Conservation (phyloP, 2,797 vertebrate species). For the Crotalus adamanteus region DNA sequence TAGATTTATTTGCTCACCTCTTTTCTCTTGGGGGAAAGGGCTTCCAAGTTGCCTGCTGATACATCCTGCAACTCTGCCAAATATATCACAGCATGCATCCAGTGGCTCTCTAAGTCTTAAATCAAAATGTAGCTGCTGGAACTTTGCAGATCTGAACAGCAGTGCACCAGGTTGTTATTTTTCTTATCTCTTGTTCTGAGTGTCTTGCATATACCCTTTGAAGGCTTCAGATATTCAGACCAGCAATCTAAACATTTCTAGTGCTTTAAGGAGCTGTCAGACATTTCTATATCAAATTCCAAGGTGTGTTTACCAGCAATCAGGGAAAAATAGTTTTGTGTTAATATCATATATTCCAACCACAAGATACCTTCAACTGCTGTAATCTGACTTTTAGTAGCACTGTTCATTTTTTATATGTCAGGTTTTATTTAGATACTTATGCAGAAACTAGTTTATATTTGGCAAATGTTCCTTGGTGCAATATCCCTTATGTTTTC, state of each 20-base stretch:
- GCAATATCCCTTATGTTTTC: neutral
- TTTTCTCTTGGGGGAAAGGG: neutral
- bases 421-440: neutral
- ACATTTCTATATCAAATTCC: neutral
- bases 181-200: slow-evolving; percentile 36
- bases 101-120: slow-evolving; percentile 47
- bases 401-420: slow-evolving; percentile 10
- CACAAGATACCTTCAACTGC: slow-evolving; percentile 15
- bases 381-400: slow-evolving; percentile 4
- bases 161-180: slow-evolving; percentile 21
- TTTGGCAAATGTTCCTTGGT: slow-evolving; percentile 4
- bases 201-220: neutral
- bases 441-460: neutral
- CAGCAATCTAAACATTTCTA: slow-evolving; percentile 16
- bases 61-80: slow-evolving; percentile 38
- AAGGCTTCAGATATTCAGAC: slow-evolving; percentile 22
- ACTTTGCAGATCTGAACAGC: slow-evolving; percentile 43
- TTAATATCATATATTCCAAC: neutral
- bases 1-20: slow-evolving; percentile 45
- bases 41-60: slow-evolving; percentile 57
- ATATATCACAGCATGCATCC: slow-evolving; percentile 41
- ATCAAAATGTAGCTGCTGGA: slow-evolving; percentile 47
- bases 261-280: slow-evolving; percentile 20
- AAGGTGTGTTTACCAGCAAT: slow-evolving; percentile 20
- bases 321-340: neutral